Evolutionary conservation across 2,888 invertebrate species (phyloP), one percentile per base, ranked within the genome.

Genomic region (Drosophila flavopinicola): DNA sequence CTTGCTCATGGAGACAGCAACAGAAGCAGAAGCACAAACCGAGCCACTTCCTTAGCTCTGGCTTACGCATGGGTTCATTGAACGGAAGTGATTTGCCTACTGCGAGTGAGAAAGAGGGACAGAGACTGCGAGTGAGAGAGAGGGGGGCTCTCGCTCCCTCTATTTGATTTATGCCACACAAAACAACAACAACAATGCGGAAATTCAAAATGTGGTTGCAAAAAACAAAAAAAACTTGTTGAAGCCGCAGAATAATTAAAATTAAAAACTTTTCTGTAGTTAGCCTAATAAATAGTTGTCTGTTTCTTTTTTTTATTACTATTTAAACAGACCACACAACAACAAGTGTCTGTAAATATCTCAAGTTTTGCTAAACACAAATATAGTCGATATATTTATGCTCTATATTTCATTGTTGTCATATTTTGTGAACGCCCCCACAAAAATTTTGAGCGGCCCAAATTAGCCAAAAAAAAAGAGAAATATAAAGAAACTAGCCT

Each of bases 21-120:
- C 27, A 44, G 35, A 61, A 63, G 17, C 27, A 44, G 20, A 41
- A 30, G 35, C 64, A 69, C 57, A 75, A 60, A 56, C 52, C 54
- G 38, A 68, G 78, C 57, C 44, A 58, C 69, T 77, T 68, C 60
- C 69, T 68, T 59, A 74, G 71, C 75, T 78, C 75, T 78, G 79
- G 84, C 88, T 88, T 89, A 88, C 89, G 88, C 88, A 89, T 80
- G 88, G 82, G 88, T 88, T 89, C 88, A 89, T 88, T 89, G 88
- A 85, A 89, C 88, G 90, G 87, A 89, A 89, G 86, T 87, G 89
- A 89, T 89, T 89, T 89, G 86, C 88, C 82, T 87, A 84, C 74
- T 66, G 41, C 29, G 23, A 25, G 27, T 25, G 24, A 17, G 24
- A 41, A 35, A 24, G 13, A 32, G 32, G 37, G 41, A 39, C 27